Evolutionary conservation across 2,113 vertebrate species (phyloP).

Genomic region (Passerina amoena): DNA sequence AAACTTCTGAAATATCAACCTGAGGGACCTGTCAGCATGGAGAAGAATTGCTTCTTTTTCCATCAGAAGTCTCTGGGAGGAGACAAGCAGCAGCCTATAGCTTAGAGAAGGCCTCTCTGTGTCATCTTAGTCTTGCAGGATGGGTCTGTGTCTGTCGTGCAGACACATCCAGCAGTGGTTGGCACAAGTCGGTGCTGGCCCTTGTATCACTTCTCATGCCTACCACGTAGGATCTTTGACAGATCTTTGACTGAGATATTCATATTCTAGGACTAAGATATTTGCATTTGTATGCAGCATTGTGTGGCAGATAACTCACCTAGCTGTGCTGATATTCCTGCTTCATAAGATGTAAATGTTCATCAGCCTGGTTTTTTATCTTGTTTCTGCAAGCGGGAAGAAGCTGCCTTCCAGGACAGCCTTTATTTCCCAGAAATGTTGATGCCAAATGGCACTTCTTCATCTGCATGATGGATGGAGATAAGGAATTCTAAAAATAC

Average conservation of each 20-base stretch:
- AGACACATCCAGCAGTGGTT: background rate
- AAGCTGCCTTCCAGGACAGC: background rate
- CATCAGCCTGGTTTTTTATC: background rate
- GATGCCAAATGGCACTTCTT: background rate
- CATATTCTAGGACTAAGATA: background rate
- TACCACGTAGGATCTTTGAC: background rate
- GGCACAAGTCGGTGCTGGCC: background rate
- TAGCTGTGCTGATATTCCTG: background rate
- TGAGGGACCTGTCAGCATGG: background rate
- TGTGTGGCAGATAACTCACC: background rate
- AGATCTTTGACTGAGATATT: background rate
- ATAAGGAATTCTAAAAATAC: slow-evolving; percentile 44
- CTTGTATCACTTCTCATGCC: background rate
- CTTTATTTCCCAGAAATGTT: slow-evolving; percentile 19
- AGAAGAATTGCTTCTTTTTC: background rate
- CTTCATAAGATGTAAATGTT: background rate
- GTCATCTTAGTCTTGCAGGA: background rate
- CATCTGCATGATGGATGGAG: background rate
- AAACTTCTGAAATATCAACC: background rate
- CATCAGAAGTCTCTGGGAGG: background rate
- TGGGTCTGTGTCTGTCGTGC: background rate
- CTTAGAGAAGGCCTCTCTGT: background rate
- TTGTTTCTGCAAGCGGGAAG: background rate
- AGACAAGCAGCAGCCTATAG: background rate
- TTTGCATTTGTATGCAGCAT: background rate